Evolutionary conservation across 2,113 vertebrate genomes (phyloP), one percentile per base, ranked within the genome.

Genomic region (Epinephelus lanceolatus): DNA sequence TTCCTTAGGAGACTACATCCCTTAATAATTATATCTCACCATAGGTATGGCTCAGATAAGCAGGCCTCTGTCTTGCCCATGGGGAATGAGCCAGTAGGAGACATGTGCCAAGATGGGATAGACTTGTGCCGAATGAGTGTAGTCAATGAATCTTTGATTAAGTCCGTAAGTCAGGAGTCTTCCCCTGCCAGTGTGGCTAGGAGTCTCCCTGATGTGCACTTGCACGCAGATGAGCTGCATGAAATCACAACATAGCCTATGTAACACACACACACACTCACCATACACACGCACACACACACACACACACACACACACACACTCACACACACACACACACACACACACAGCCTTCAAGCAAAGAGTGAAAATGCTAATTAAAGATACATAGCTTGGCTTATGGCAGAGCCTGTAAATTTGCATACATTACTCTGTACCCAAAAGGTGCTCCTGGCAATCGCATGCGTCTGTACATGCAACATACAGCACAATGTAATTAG

Each of bases 101-200:
- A 68, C 65, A 81, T 21, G 25, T 73, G 78, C 61, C 60, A 75
- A 71, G 57, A 49, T 33, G 25, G 37, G 65, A 85, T 23, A 62
- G 78, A 69, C 51, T 61, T 23, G 55, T 45, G 45, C 57, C 49
- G 78, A 69, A 80, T 77, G 70, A 69, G 52, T 71, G 37, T 21
- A 86, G 70, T 66, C 55, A 72, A 73, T 88, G 30, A 89, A 92
- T 87, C 71, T 82, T 82, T 89, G 68, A 92, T 92, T 71, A 40
- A 80, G 45, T 68, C 47, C 27, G 63, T 57, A 27, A 47, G n/a
- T 63, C 51, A 65, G 49, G 30, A 78, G 33, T 42, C 45, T 42
- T 69, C 55, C 30, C 18, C 21, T 71, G 56, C 8, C 25, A 49
- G 57, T 19, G 17, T 30, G 42, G 27, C 55, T 51, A 5, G 12